Evolutionary conservation across 2,797 vertebrate species (phyloP).

Genomic region (Hozukius guyotensis): DNA sequence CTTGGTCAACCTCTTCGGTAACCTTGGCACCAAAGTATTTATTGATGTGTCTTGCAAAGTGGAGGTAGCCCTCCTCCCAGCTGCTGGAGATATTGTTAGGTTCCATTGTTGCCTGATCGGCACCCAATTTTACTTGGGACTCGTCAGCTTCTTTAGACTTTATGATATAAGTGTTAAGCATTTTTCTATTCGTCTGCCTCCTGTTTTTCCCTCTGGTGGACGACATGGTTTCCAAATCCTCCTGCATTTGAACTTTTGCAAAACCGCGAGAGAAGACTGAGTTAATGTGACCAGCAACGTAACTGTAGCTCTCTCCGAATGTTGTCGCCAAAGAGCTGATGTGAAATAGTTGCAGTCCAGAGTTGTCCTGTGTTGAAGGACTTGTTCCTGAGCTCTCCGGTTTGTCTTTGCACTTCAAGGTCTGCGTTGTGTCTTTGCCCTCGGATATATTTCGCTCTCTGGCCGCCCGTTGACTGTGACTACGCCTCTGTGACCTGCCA

Average conservation of each 20-base stretch:
- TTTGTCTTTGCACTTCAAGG: constrained; percentile 4
- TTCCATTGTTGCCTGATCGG: constrained; percentile 5
- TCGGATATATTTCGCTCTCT: constrained; percentile 21
- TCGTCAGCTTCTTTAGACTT: not conserved
- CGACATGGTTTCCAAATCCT: constrained; percentile 2
- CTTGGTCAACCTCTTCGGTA: constrained; percentile 24
- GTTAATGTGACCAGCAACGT: constrained; percentile 80
- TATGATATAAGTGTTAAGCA: not conserved
- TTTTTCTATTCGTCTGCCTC: constrained; percentile 39
- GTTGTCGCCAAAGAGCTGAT: constrained; percentile 73
- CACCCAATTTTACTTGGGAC: constrained; percentile 3
- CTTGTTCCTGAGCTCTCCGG: constrained; percentile 22
- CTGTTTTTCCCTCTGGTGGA: not conserved
- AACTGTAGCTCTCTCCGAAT: constrained; percentile 81
- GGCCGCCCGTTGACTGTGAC: constrained; percentile 32
- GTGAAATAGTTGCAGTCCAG: constrained; percentile 76
- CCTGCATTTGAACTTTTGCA: constrained; percentile 16
- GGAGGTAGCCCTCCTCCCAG: constrained; percentile 74
- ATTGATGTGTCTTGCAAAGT: constrained; percentile 78
- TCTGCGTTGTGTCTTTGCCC: constrained; percentile 10
- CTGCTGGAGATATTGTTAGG: constrained; percentile 12
- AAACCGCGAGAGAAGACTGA: constrained; percentile 60
- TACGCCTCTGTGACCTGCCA: constrained; percentile 41
- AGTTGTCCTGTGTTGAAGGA: not conserved
- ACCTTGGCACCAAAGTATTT: constrained; percentile 78